Conservation (phyloP, 2,113 vertebrate genomes). For the Oryzias celebensis region DNA sequence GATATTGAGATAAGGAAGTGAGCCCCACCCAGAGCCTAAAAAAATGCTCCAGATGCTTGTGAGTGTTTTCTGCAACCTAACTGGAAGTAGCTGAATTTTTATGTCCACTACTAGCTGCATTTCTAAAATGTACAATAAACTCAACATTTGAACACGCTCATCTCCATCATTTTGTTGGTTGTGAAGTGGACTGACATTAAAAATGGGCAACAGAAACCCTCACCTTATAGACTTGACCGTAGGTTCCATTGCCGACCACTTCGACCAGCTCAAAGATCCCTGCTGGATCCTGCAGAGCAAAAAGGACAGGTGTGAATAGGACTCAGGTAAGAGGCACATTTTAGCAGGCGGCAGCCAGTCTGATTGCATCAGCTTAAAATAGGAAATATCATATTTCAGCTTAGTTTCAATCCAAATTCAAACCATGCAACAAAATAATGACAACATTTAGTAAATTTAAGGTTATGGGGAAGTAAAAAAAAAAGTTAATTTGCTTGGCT, state of each 20-base stretch:
- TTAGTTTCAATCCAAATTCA: no score
- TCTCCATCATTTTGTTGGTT: background rate
- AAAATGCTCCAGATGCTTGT: constrained; percentile 45
- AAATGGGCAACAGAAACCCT: constrained; percentile 34
- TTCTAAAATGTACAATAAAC: background rate
- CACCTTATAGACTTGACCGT: constrained; percentile 90
- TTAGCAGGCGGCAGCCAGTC: background rate
- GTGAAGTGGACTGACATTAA: background rate
- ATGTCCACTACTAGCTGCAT: constrained; percentile 8
- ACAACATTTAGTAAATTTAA: no score
- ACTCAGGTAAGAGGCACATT: background rate
- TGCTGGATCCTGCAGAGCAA: constrained; percentile 81
- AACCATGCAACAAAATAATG: no score
- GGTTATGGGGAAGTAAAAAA: no score
- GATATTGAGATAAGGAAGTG: constrained; percentile 62
- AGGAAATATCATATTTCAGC: no score
- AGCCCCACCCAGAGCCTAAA: constrained; percentile 47
- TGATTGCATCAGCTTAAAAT: no score
- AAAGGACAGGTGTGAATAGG: background rate
- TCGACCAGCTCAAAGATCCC: constrained; percentile 92
- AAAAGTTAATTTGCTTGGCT: no score
- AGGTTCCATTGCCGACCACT: constrained; percentile 83
- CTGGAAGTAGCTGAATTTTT: constrained; percentile 25
- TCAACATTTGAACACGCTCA: background rate
- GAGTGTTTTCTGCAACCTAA: constrained; percentile 5